Evolutionary conservation across 2,888 invertebrate genomes (phyloP).

Genomic region (Meandrusa payeni): DNA sequence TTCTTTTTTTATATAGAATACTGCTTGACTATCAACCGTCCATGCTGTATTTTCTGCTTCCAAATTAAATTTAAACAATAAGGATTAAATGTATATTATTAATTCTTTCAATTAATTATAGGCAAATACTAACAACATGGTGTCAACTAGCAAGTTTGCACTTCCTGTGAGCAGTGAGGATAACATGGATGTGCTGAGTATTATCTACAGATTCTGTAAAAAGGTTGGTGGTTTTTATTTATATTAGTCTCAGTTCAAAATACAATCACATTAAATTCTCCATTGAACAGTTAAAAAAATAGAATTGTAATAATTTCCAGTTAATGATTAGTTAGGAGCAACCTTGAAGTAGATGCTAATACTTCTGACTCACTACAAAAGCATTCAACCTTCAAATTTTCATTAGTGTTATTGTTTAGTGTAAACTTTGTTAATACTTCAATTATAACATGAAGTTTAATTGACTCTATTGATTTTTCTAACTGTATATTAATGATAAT

Average conservation of each 20-base stretch:
- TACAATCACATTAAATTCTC: too few relatives aligned
- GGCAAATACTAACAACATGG: conserved; percentile 65
- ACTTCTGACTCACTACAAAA: conserved; percentile 44
- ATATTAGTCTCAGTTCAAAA: too few relatives aligned
- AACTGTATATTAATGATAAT: too few relatives aligned
- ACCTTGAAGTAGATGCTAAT: conserved; percentile 43
- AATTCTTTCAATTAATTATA: conserved; percentile 32
- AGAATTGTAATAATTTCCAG: too few relatives aligned
- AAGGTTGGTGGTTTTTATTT: too few relatives aligned
- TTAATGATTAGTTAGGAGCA: conserved; percentile 49
- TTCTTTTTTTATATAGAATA: too few relatives aligned
- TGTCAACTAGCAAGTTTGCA: conserved; percentile 61
- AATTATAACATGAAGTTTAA: background rate
- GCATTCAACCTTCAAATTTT: conserved; percentile 44
- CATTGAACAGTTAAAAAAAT: too few relatives aligned
- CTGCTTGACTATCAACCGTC: too few relatives aligned
- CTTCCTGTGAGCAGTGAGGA: conserved; percentile 68
- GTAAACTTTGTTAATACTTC: conserved; percentile 2
- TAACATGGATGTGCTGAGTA: conserved; percentile 76
- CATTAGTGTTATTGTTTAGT: conserved; percentile 23
- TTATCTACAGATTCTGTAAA: conserved; percentile 83
- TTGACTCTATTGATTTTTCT: too few relatives aligned
- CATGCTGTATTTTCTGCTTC: too few relatives aligned
- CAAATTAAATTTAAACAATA: too few relatives aligned
- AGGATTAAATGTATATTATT: too few relatives aligned